Conservation (phyloP, 35 echinoderm and acorn worm species). For the Strongylocentrotus purpuratus region DNA sequence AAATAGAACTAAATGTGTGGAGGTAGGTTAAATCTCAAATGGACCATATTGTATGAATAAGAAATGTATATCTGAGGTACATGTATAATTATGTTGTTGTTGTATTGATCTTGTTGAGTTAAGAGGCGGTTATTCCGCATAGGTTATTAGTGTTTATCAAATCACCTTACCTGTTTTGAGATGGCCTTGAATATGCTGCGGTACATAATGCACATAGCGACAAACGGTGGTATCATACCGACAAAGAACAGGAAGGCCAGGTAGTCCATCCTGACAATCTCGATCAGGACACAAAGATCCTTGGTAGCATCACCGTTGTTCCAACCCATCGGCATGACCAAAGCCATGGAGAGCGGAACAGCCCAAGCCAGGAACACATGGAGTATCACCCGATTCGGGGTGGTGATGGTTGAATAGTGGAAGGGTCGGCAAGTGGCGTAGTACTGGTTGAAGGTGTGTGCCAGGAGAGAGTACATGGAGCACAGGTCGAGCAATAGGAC, state of each 20-base stretch:
- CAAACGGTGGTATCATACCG: constrained; percentile 60
- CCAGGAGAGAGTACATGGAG: constrained; percentile 69
- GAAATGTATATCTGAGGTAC: too few relatives aligned
- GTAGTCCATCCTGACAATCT: constrained; percentile 70
- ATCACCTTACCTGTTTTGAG: constrained; percentile 57
- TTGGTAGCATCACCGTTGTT: constrained; percentile 49
- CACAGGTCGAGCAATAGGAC: constrained; percentile 63
- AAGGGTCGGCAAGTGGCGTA: constrained; percentile 62
- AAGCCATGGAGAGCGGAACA: constrained; percentile 52
- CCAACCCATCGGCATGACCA: constrained; percentile 69
- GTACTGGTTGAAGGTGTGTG: constrained; percentile 71
- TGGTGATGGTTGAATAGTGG: constrained; percentile 55
- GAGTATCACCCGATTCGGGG: constrained; percentile 34
- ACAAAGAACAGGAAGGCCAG: constrained; percentile 58
- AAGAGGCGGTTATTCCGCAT: too few relatives aligned
- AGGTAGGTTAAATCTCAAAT: too few relatives aligned
- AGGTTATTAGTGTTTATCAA: too few relatives aligned
- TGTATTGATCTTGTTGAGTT: too few relatives aligned
- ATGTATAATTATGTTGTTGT: too few relatives aligned
- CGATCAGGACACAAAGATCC: constrained; percentile 43
- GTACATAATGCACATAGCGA: constrained; percentile 80
- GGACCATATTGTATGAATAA: too few relatives aligned
- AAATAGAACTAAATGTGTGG: too few relatives aligned
- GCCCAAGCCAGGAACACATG: constrained; percentile 62
- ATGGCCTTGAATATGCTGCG: constrained; percentile 62